These are phyloP conservation scores for Fringilla coelebs DNA, from an alignment of 2,797 vertebrate species.

Conservation along the genomic window DNA sequence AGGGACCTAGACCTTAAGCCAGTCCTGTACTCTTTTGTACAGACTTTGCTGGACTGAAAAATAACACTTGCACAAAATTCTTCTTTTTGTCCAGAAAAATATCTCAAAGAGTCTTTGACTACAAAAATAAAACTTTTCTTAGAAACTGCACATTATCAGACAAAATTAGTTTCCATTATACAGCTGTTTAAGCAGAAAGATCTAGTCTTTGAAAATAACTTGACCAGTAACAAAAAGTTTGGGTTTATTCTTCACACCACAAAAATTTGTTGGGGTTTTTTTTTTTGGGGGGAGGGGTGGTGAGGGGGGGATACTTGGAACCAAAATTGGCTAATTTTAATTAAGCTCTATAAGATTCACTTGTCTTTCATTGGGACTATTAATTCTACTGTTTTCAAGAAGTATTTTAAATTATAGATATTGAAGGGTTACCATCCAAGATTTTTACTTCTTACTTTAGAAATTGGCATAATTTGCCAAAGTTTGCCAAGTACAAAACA, in stretches of 20 bases:
- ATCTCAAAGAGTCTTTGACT: neutral
- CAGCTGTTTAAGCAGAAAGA: neutral
- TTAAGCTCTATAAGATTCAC: neutral
- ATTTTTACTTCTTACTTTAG: neutral
- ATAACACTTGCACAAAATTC: neutral
- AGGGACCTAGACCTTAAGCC: neutral
- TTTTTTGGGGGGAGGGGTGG: fast-evolving
- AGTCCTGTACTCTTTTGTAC: neutral
- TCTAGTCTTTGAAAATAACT: neutral
- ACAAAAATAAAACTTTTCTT: neutral
- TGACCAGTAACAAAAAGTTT: neutral
- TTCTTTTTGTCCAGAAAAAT: neutral
- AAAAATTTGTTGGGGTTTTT: too few species aligned
- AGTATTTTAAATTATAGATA: neutral
- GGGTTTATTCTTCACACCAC: neutral
- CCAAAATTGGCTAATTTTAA: neutral
- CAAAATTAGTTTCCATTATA: neutral
- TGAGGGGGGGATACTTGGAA: fast-evolving
- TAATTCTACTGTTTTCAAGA: neutral
- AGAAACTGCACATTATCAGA: neutral
- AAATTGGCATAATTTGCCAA: neutral
- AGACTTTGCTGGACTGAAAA: neutral
- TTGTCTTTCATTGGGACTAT: neutral
- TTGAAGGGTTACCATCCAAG: neutral
- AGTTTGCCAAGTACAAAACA: neutral